Conservation (phyloP, 2,113 vertebrate genomes). For the Tapirus terrestris region DNA sequence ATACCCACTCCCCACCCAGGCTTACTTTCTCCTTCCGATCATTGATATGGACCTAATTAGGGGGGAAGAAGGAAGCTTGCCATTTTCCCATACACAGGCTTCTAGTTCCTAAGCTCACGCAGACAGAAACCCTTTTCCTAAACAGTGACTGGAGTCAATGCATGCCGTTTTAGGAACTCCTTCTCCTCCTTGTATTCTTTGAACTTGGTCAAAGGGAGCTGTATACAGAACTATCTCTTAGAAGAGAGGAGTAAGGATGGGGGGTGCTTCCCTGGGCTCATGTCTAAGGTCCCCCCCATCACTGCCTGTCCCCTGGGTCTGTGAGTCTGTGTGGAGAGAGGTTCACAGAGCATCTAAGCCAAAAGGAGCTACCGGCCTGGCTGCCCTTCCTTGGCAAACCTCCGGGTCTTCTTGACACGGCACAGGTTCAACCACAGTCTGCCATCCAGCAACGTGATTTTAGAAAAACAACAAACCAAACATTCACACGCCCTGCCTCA, state of each 20-base stretch:
- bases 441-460: not conserved
- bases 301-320: not conserved
- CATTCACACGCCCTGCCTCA: fast-evolving
- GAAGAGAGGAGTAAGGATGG: not conserved
- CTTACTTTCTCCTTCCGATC: not conserved
- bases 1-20: not conserved
- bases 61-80: not conserved
- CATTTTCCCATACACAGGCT: not conserved
- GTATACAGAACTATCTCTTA: not conserved
- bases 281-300: no score
- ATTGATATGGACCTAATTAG: not conserved
- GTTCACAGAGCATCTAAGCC: not conserved
- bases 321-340: not conserved
- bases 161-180: not conserved
- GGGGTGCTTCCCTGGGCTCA: not conserved
- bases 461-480: not conserved
- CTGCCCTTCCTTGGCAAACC: not conserved
- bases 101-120: not conserved
- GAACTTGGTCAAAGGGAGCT: not conserved
- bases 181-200: not conserved
- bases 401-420: not conserved
- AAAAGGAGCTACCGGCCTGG: not conserved
- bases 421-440: not conserved
- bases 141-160: not conserved
- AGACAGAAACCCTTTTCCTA: not conserved